A percentile compares a stretch with the other conserved stretches of the same genome.
Conservation (phyloP, 1,140 invertebrate species). For the Yoshiicerus persimilis region DNA sequence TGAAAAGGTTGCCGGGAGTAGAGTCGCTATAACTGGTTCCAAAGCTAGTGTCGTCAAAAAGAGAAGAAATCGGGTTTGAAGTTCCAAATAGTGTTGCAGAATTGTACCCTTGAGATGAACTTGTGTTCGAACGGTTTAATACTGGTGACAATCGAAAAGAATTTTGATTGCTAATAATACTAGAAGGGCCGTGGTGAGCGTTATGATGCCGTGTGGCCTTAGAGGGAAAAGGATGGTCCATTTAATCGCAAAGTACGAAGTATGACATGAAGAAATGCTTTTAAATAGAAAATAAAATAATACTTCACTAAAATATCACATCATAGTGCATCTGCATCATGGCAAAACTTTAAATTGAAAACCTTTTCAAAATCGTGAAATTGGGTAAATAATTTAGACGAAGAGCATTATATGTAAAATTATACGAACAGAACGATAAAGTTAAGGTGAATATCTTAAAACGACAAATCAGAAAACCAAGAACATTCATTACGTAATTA, state of each 20-base stretch:
- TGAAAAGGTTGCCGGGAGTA: neutral
- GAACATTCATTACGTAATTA: too few relatives aligned
- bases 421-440: too few relatives aligned
- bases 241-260: conserved; percentile 11
- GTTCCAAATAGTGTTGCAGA: neutral
- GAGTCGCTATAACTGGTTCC: neutral
- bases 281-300: neutral
- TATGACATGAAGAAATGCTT: conserved; percentile 9
- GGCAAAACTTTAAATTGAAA: too few relatives aligned
- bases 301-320: too few relatives aligned
- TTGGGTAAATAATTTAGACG: too few relatives aligned
- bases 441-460: too few relatives aligned
- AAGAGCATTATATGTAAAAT: too few relatives aligned
- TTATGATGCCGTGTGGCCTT: neutral
- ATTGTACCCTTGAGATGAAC: neutral
- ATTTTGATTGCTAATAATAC: neutral
- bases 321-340: too few relatives aligned
- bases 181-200: neutral
- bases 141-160: neutral
- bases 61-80: neutral
- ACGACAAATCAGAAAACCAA: too few relatives aligned
- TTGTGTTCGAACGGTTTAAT: neutral
- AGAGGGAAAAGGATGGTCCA: conserved; percentile 34
- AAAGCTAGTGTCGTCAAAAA: neutral
- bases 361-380: too few relatives aligned